Evolutionary conservation across 1,140 invertebrate genomes (phyloP).

Genomic region (Pollicipes pollicipes): DNA sequence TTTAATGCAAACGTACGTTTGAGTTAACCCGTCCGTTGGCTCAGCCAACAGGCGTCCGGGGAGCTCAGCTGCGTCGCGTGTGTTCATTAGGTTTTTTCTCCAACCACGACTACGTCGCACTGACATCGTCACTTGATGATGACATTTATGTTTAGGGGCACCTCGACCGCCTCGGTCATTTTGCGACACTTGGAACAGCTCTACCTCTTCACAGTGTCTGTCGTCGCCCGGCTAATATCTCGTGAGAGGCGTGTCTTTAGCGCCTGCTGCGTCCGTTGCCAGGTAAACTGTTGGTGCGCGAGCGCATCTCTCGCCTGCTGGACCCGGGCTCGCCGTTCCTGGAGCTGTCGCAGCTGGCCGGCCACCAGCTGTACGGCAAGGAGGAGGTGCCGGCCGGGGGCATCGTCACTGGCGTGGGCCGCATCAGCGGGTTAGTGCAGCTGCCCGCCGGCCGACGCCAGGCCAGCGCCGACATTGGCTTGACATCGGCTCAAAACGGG

Average conservation of each 20-base stretch:
- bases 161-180: background rate
- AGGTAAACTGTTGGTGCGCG: conserved; percentile 73
- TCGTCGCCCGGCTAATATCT: background rate
- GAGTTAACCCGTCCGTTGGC: no score
- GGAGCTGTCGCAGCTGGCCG: conserved; percentile 86
- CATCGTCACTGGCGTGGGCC: conserved; percentile 82
- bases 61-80: no score
- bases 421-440: conserved; percentile 25
- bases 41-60: no score
- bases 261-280: conserved; percentile 1
- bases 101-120: background rate
- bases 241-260: background rate
- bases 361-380: conserved; percentile 60
- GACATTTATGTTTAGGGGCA: background rate
- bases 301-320: conserved; percentile 69
- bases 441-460: no score
- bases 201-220: background rate
- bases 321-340: conserved; percentile 81
- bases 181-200: background rate
- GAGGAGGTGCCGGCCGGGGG: conserved; percentile 76
- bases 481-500: no score
- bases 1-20: conserved; percentile 6
- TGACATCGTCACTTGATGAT: background rate
- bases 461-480: no score
- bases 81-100: conserved; percentile 5